A percentile compares a stretch with the other conserved stretches of the same genome.
Conservation (phyloP, 2,888 invertebrate species). For the Resseliella maxima region DNA sequence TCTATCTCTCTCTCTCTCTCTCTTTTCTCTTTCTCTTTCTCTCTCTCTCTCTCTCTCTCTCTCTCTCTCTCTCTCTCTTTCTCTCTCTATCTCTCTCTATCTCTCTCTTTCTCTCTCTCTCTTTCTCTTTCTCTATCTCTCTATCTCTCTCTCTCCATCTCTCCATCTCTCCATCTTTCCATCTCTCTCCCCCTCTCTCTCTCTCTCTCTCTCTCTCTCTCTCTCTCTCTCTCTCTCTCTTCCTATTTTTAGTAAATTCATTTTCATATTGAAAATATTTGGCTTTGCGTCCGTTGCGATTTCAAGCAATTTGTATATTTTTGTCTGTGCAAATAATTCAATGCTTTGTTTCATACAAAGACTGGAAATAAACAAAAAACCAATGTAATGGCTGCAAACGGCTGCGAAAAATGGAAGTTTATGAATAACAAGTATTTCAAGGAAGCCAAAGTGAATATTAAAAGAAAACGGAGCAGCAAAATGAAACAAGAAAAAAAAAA, state of each 20-base stretch:
- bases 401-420: background rate
- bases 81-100: background rate
- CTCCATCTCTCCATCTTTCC: background rate
- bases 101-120: background rate
- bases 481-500: background rate
- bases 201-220: background rate
- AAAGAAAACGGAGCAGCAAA: background rate
- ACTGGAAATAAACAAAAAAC: background rate
- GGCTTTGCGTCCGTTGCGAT: background rate
- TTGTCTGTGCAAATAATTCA: conserved; percentile 13
- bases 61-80: background rate
- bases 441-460: conserved; percentile 8
- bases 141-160: background rate
- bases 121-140: background rate
- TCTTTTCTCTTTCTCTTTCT: background rate
- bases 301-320: background rate
- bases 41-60: background rate
- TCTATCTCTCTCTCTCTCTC: background rate
- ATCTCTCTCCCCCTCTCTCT: background rate
- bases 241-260: conserved; percentile 3
- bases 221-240: background rate
- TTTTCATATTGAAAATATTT: background rate
- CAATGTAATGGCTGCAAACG: background rate
- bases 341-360: background rate
- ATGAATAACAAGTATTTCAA: conserved; percentile 25